Evolutionary conservation across 2,797 vertebrate genomes (phyloP), one percentile per base, ranked within the genome.

Genomic region (Gallirallus australis): DNA sequence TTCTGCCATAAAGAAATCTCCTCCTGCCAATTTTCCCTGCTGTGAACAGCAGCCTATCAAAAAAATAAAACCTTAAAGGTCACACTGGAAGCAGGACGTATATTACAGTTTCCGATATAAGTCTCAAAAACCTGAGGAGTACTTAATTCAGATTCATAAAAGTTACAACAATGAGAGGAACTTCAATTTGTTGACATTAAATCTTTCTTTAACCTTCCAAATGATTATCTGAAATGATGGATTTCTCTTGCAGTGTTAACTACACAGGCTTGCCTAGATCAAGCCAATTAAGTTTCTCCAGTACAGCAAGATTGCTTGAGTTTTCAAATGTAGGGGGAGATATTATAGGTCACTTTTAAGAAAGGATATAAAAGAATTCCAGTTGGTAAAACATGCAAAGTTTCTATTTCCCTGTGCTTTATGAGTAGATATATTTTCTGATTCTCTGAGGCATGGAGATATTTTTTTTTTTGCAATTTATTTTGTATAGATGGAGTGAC

Each of bases 1-100:
- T 93, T 91, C 64, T 90, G 8, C 76, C 72, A 78, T 91, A 92
- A 91, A 92, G 84, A 94, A 96, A 88, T 85, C 65, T 80, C 54
- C n/a, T 86, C 40, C 65, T 96, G 82, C 82, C 84, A 90, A 63
- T 94, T 96, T 93, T 25, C 59, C 96, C 69, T 81, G 84, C 92
- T 94, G 89, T 83, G 91, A 96, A 76, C 86, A 94, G 76, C 82
- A 93, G 52, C 69, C 42, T 65, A 88, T 79, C 86, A 90, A 95
- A 92, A 82, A 91, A 88, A 92, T 82, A 83, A 94, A 93, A 83
- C 39, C 42, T 96, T 91, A 96, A 96, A 94, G 96, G 95, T 96
- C 94, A 97, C 80, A 82, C 28, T 95, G 87, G 50, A 96, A 91
- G 54, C 21, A 91, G 85, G 69, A 83, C 0, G 0, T 78, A 82